Percentiles rank a stretch among this genome's conserved stretches.
These are phyloP conservation scores for Drosophila kikkawai DNA, from an alignment of 1,140 invertebrate genomes.

Conservation along the genomic window DNA sequence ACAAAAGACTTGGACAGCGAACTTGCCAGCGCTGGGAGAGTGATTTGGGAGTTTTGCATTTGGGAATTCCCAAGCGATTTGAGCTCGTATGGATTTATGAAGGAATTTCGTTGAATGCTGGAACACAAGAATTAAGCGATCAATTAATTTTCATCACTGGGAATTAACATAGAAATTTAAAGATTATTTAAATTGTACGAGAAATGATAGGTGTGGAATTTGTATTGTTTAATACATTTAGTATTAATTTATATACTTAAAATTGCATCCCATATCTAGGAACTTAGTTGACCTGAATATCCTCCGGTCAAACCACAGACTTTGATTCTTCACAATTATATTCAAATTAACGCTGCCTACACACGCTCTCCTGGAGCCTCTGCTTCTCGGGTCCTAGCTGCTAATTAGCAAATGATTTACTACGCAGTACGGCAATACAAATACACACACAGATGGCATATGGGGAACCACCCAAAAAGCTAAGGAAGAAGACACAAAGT, in stretches of 20 bases:
- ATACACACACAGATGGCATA: slow-evolving; percentile 22
- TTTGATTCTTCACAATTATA: slow-evolving; percentile 31
- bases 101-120: slow-evolving; percentile 23
- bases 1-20: slow-evolving; percentile 68
- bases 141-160: slow-evolving; percentile 31
- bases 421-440: slow-evolving; percentile 29
- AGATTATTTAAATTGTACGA: neutral
- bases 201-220: neutral
- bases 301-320: neutral
- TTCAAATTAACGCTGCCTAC: slow-evolving; percentile 43
- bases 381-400: slow-evolving; percentile 15
- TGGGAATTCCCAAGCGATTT: slow-evolving; percentile 44
- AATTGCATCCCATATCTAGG: neutral
- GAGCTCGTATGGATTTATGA: slow-evolving; percentile 11
- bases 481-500: slow-evolving; percentile 43
- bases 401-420: slow-evolving; percentile 61
- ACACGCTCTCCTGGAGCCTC: neutral
- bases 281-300: neutral
- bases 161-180: slow-evolving; percentile 17
- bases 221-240: neutral
- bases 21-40: slow-evolving; percentile 39
- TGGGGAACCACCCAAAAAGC: slow-evolving; percentile 72
- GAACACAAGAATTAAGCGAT: slow-evolving; percentile 26
- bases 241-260: neutral
- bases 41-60: slow-evolving; percentile 28